Evolutionary conservation across 2,888 invertebrate genomes (phyloP).

Genomic region (Drosophila helvetica): DNA sequence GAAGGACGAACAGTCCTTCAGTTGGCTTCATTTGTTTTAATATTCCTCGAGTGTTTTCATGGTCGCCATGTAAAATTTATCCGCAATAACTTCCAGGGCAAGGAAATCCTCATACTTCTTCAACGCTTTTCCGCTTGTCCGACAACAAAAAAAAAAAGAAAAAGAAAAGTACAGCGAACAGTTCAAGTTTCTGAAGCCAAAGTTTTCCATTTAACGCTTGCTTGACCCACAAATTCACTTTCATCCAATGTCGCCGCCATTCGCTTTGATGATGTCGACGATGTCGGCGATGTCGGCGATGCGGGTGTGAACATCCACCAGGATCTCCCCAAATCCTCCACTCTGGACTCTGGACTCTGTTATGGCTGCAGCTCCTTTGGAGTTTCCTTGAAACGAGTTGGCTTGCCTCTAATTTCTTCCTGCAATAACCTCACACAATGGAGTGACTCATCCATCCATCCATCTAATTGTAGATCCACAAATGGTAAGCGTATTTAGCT

Average conservation of each 20-base stretch:
- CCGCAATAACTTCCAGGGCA: slow-evolving; percentile 29
- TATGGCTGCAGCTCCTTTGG: slow-evolving; percentile 1
- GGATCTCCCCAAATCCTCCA: slow-evolving; percentile 15
- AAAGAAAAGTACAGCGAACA: slow-evolving; percentile 27
- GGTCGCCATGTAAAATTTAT: slow-evolving; percentile 65
- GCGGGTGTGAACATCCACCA: slow-evolving; percentile 32
- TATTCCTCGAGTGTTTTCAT: slow-evolving; percentile 65
- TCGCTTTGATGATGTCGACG: slow-evolving; percentile 46
- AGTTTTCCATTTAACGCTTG: slow-evolving; percentile 64
- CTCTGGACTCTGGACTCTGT: background rate
- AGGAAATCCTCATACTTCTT: slow-evolving; percentile 15
- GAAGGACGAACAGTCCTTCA: slow-evolving; percentile 12
- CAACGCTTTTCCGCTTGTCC: background rate
- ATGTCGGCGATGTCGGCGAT: slow-evolving; percentile 9
- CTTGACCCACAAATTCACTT: slow-evolving; percentile 64
- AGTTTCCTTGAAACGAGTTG: slow-evolving; percentile 7
- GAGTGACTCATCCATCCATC: background rate
- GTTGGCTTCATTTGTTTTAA: slow-evolving; percentile 58
- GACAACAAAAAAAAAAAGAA: background rate
- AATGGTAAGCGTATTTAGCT: background rate
- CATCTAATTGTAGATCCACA: background rate
- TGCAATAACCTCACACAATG: no score
- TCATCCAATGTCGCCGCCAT: slow-evolving; percentile 45
- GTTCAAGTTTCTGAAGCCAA: slow-evolving; percentile 40
- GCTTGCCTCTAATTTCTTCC: background rate